Percentiles rank a stretch among this genome's conserved stretches.
phyloP scores from a whole-genome alignment of 1,140 invertebrate species.

The Oncopeltus fasciatus region DNA sequence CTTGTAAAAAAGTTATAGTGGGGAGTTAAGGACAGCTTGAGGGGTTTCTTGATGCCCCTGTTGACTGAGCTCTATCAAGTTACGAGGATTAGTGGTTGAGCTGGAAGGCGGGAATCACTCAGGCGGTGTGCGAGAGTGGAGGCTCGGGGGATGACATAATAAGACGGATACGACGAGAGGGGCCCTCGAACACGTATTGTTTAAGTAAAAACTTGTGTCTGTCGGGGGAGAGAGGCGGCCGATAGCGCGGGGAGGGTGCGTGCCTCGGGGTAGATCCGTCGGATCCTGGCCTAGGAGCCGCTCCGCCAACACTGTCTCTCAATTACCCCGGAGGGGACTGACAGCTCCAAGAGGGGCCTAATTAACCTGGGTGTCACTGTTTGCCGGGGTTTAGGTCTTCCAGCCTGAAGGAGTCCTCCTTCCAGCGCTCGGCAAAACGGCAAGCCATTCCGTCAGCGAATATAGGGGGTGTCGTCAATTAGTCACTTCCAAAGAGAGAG shows the following conservation, averaged over 20 bases:
- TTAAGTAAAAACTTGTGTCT: constrained; percentile 9
- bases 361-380: too few relatives aligned
- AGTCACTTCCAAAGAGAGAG: too few relatives aligned
- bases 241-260: background rate
- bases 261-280: background rate
- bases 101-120: too few relatives aligned
- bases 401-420: too few relatives aligned
- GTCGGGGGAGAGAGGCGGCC: background rate
- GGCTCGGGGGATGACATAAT: background rate
- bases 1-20: too few relatives aligned
- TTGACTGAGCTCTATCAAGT: background rate
- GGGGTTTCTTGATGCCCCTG: background rate
- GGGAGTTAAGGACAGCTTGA: too few relatives aligned
- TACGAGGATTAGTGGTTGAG: background rate
- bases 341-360: too few relatives aligned
- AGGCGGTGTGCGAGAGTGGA: background rate
- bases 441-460: too few relatives aligned
- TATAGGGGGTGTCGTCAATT: too few relatives aligned
- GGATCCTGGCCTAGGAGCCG: background rate
- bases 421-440: too few relatives aligned
- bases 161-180: background rate
- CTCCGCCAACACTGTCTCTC: background rate
- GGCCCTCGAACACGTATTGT: constrained; percentile 6
- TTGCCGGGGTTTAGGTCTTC: too few relatives aligned
- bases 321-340: too few relatives aligned